Evolutionary conservation across 1,140 invertebrate genomes (phyloP).

Genomic region (roundworm (Caenorhabditis elegans)): DNA sequence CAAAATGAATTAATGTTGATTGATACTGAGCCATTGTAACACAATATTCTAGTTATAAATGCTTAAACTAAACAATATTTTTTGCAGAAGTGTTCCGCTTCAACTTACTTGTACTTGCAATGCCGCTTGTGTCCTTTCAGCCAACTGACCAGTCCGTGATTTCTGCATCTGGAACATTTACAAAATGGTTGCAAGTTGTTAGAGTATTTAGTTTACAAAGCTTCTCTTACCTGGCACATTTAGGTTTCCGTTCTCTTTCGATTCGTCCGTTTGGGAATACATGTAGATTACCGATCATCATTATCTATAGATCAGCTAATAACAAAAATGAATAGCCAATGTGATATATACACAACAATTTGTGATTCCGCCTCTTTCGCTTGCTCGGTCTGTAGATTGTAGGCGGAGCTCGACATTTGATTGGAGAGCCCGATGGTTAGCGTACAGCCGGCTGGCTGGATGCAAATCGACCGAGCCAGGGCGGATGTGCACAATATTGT

Average conservation of each 20-base stretch:
- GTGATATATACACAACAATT: neutral
- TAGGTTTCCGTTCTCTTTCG: constrained; percentile 69
- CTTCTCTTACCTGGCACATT: constrained; percentile 74
- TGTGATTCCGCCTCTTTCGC: constrained; percentile 3
- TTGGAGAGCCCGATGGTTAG: constrained; percentile 12
- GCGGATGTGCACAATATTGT: neutral
- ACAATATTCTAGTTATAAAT: no score
- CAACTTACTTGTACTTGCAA: constrained; percentile 71
- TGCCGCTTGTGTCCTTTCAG: constrained; percentile 87
- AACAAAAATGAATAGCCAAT: constrained; percentile 6
- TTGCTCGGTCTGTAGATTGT: constrained; percentile 22
- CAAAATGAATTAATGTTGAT: no score
- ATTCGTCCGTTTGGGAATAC: constrained; percentile 25
- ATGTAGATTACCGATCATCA: constrained; percentile 16
- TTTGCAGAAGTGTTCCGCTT: no score
- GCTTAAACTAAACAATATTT: no score
- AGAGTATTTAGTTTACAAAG: no score
- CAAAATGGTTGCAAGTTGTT: no score
- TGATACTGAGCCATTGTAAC: no score
- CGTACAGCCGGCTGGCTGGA: neutral
- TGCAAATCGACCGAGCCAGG: neutral
- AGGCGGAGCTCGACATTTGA: constrained; percentile 8
- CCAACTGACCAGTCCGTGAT: constrained; percentile 80
- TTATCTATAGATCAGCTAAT: neutral
- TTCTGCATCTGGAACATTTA: constrained; percentile 73